phyloP scores from a whole-genome alignment of 2,113 vertebrate species.

The Sitta europaea region DNA sequence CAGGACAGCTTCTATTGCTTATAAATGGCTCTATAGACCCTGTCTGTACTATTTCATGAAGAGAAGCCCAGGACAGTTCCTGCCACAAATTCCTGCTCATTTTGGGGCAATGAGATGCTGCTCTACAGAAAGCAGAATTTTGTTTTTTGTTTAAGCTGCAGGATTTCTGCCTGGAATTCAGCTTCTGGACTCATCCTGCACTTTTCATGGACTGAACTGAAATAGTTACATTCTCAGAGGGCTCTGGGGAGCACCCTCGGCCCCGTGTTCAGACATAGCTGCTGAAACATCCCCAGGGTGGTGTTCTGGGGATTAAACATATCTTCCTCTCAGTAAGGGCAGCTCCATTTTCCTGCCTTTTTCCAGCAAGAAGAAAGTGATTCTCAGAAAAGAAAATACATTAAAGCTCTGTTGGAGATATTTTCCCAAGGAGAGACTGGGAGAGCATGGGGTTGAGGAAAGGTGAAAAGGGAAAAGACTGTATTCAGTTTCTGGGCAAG shows the following conservation, averaged over 20 bases:
- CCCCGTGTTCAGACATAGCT: not conserved
- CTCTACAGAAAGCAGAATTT: not conserved
- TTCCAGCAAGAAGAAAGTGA: not conserved
- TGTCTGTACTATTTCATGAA: not conserved
- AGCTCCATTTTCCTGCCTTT: not conserved
- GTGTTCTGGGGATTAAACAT: not conserved
- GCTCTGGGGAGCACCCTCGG: not conserved
- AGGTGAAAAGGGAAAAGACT: not conserved
- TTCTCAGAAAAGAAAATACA: not conserved
- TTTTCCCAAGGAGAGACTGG: not conserved
- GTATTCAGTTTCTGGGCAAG: not conserved
- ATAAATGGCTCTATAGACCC: not conserved
- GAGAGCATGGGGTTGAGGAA: not conserved
- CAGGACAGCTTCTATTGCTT: not conserved
- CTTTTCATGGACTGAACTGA: not conserved
- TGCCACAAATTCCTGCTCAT: not conserved
- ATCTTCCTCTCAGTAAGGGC: not conserved
- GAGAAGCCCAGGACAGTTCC: not conserved
- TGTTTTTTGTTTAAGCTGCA: not conserved
- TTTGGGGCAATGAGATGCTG: not conserved
- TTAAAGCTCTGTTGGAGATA: not conserved
- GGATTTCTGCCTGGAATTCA: accelerated
- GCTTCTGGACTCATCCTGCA: not conserved
- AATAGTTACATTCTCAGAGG: not conserved
- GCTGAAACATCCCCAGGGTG: not conserved